Conservation (phyloP, 2,113 vertebrate genomes). For the Phrynosoma blainvillii region DNA sequence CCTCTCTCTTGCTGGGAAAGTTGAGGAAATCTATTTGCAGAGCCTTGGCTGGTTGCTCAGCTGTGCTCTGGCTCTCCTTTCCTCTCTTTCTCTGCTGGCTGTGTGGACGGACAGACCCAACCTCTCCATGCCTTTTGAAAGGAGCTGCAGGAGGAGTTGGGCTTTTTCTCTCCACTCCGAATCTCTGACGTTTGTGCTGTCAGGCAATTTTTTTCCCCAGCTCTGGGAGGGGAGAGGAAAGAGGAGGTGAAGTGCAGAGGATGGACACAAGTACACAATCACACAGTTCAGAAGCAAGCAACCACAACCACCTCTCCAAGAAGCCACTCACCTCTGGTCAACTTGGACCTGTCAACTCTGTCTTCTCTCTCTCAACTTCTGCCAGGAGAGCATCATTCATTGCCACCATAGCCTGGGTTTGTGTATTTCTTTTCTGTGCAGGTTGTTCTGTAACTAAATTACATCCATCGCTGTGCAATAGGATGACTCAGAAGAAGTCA, state of each 20-base stretch:
- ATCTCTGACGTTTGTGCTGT: slow-evolving; percentile 14
- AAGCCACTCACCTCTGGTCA: neutral
- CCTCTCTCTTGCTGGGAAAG: neutral
- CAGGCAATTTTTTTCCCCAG: slow-evolving; percentile 12
- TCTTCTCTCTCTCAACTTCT: neutral
- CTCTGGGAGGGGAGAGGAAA: neutral
- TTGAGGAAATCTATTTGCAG: neutral
- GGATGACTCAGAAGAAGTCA: neutral
- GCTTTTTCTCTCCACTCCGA: neutral
- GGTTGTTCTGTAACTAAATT: neutral
- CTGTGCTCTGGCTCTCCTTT: too few species aligned
- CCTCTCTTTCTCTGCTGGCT: neutral
- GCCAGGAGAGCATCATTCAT: neutral
- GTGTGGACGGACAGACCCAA: neutral
- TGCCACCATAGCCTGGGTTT: neutral
- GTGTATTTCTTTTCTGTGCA: neutral
- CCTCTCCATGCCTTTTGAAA: slow-evolving; percentile 18
- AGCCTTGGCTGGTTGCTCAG: neutral
- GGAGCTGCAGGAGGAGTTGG: neutral
- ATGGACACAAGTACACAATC: neutral
- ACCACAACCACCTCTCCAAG: neutral
- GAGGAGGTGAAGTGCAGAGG: neutral
- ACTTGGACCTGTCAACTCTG: neutral
- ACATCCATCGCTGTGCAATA: neutral
- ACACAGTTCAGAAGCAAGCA: neutral